phyloP scores from a whole-genome alignment of 2,113 vertebrate genomes.

The Fulica atra region DNA sequence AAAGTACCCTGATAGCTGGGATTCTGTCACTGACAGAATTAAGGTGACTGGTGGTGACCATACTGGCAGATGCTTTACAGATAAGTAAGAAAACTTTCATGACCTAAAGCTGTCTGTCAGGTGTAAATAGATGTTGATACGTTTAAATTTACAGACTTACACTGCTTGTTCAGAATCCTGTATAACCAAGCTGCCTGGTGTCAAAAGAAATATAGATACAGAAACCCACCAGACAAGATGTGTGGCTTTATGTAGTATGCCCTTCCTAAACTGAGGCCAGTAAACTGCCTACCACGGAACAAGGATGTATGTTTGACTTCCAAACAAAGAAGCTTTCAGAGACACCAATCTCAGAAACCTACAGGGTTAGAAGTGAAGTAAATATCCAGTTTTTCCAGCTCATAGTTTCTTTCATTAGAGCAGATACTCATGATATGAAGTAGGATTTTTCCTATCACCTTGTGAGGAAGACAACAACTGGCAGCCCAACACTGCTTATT shows the following conservation, averaged over 20 bases:
- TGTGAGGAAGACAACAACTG: background rate
- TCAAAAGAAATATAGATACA: background rate
- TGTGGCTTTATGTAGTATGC: background rate
- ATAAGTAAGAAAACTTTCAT: background rate
- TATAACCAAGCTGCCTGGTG: background rate
- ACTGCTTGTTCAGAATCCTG: background rate
- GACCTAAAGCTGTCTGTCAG: background rate
- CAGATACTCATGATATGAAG: background rate
- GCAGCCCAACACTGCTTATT: background rate
- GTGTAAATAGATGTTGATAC: background rate
- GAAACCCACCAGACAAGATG: background rate
- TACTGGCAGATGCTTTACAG: background rate
- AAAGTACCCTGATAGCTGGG: background rate
- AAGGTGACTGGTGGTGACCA: background rate
- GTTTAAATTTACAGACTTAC: background rate
- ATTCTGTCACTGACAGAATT: background rate
- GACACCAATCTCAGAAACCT: background rate
- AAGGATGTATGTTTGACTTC: background rate
- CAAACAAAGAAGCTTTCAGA: background rate
- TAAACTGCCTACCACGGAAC: background rate
- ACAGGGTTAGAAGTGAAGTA: background rate
- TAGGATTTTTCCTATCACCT: background rate
- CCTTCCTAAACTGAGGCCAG: background rate
- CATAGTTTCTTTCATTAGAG: background rate
- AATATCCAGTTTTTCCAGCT: background rate